Evolutionary conservation across 1,140 invertebrate species (phyloP).

Genomic region (Aleiodes sp.): DNA sequence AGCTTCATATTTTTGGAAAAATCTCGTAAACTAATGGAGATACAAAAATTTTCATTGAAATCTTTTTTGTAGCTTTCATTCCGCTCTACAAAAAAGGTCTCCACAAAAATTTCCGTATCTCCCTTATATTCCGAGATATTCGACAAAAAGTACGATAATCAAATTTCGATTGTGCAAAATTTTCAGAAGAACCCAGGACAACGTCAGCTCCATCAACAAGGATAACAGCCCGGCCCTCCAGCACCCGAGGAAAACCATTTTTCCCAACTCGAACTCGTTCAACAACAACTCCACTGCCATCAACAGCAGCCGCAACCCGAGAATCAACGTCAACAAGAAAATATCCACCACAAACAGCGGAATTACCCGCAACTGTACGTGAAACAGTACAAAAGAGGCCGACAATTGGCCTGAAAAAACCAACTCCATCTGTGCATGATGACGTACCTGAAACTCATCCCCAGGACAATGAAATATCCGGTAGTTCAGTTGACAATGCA

Average conservation of each 20-base stretch:
- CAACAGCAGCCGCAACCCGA: slow-evolving; percentile 34
- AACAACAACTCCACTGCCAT: slow-evolving; percentile 51
- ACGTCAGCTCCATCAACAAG: slow-evolving; percentile 37
- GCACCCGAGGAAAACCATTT: slow-evolving; percentile 47
- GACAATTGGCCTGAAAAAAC: slow-evolving; percentile 51
- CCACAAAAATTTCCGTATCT: no score
- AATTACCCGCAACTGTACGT: slow-evolving; percentile 55
- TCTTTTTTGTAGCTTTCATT: no score
- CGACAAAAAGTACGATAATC: no score
- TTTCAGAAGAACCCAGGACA: slow-evolving; percentile 40
- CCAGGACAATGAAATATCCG: slow-evolving; percentile 69
- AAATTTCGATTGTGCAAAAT: not conserved
- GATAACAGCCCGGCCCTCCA: slow-evolving; percentile 47
- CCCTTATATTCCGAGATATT: no score
- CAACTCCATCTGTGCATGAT: slow-evolving; percentile 39
- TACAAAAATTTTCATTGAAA: no score
- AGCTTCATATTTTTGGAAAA: no score
- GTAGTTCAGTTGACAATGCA: slow-evolving; percentile 66
- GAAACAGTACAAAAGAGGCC: slow-evolving; percentile 56
- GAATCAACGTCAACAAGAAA: slow-evolving; percentile 28
- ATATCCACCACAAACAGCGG: slow-evolving; percentile 36
- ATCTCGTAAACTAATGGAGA: no score
- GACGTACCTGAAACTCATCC: slow-evolving; percentile 57
- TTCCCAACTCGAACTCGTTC: slow-evolving; percentile 53
- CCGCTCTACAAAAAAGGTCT: no score